Base-by-base conservation (phyloP, 2,888 invertebrate species). In the Masnerella sp. region DNA sequence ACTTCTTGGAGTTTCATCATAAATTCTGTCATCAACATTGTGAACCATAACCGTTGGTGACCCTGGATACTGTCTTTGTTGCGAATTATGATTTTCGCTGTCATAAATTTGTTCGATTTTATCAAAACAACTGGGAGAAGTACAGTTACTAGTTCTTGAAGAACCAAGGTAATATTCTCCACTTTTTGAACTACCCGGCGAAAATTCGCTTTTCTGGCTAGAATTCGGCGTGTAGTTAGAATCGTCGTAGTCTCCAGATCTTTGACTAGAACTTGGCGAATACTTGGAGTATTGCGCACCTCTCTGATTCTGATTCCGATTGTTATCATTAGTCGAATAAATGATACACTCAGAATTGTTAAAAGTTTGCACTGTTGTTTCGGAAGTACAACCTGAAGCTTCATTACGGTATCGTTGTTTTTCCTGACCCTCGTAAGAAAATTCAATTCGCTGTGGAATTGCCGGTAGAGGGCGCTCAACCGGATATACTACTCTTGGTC, bases 211-310 rank as follows among this genome's bases (percentile, higher is more conserved):
- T 51, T 86, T 85, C 52, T 86, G 86, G 34, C 86, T 86, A 2
- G 86, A 86, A 45, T 86, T 86, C 0, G 85, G 85, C 0, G 86
- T 86, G 56, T 84, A 86, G 58, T 81, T 84, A 1, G 86, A 86
- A 11, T 86, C 86, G 0, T 83, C 85, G 43, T 85, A 85, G 34
- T 86, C 86, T 0, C 81, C 85, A 1, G 86, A 86, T 54, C 81
- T 84, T 14, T 84, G 85, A 69, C 86, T 86, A 9, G 84, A 85
- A 17, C 83, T 84, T 0, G 86, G 83, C 4, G 86, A 86, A 12
- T 84, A 83, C 59, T 83, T 86, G 0, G 82, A 76, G 1, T 80
- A 79, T 20, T 47, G 4, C 0, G 36, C 17, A 38, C 84, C 83
- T 0, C 84, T 83, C 0, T 83, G 81, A 0, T 83, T 85, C 1